These are phyloP conservation scores for Spodoptera exigua DNA, from an alignment of 2,888 invertebrate genomes.

Conservation along the genomic window DNA sequence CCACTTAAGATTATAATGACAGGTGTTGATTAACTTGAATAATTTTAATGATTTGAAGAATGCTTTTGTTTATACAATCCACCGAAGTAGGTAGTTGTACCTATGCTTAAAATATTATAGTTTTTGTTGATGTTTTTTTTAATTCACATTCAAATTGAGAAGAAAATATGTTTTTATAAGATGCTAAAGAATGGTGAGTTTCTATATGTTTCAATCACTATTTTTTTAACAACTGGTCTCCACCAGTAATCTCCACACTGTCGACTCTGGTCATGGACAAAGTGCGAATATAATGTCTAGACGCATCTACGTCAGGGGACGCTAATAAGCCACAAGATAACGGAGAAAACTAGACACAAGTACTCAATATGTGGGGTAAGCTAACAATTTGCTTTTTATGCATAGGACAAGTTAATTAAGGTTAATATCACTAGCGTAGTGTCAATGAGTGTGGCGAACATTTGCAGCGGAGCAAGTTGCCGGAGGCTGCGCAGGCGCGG, in stretches of 20 bases:
- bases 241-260: neutral
- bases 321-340: constrained; percentile 32
- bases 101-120: too few species aligned
- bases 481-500: constrained; percentile 77
- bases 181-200: too few species aligned
- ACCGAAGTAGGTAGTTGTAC: too few species aligned
- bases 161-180: too few species aligned
- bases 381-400: constrained; percentile 38
- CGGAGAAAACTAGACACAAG: constrained; percentile 36
- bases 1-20: too few species aligned
- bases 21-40: too few species aligned
- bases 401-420: constrained; percentile 64
- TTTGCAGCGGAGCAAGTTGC: constrained; percentile 71
- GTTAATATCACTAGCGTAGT: constrained; percentile 62
- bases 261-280: constrained; percentile 1
- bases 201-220: too few species aligned
- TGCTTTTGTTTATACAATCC: too few species aligned
- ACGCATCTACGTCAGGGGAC: constrained; percentile 7
- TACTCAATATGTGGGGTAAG: constrained; percentile 26
- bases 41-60: too few species aligned
- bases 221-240: neutral
- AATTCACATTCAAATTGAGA: too few species aligned
- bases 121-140: too few species aligned
- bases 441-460: constrained; percentile 74
- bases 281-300: constrained; percentile 18